Evolutionary conservation across 2,113 vertebrate species (phyloP), one percentile per base, ranked within the genome.

Genomic region (Anas platyrhynchos): DNA sequence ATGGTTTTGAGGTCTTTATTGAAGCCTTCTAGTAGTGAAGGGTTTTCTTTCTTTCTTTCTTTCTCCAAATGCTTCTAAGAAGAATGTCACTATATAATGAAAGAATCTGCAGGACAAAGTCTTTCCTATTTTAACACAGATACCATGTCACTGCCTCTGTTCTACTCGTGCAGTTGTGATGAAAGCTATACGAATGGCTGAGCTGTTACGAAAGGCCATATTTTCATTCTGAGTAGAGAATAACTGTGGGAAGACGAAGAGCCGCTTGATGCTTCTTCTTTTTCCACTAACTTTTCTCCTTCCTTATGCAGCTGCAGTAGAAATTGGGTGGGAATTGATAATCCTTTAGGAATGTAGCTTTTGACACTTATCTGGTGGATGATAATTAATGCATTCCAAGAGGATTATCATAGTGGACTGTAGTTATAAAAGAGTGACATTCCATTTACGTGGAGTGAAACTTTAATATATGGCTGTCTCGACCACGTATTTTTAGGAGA

Each of bases 351-450:
- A 96, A 95, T 93, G 85, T 88, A 93, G 74, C 88, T 96, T 93
- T 88, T 94, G 94, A 97, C 94, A 96, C 93, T 94, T 96, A 94
- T 95, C 92, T 96, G 89, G 80, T 94, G 91, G 90, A 96, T 95
- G 92, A 95, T 92, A 96, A 95, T 96, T 96, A 95, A 96, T 96
- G 73, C 91, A 96, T 97, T 97, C 95, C 84, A 93, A 94, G 94
- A 95, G 94, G 89, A 95, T 96, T 97, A 96, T 96, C 95, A 76
- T 94, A 96, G 94, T 96, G 94, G 96, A 97, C 94, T 86, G 86
- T 92, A 96, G 93, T 86, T 95, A 94, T 75, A 88, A 83, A 91
- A 95, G 88, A 96, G 68, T 96, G 95, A 96, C 96, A 96, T 96
- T 96, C 88, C 93, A 94, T 96, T 95, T 97, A 95, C 6, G 34